Conservation (phyloP, 2,888 invertebrate genomes). For the Diarsia dahlii region DNA sequence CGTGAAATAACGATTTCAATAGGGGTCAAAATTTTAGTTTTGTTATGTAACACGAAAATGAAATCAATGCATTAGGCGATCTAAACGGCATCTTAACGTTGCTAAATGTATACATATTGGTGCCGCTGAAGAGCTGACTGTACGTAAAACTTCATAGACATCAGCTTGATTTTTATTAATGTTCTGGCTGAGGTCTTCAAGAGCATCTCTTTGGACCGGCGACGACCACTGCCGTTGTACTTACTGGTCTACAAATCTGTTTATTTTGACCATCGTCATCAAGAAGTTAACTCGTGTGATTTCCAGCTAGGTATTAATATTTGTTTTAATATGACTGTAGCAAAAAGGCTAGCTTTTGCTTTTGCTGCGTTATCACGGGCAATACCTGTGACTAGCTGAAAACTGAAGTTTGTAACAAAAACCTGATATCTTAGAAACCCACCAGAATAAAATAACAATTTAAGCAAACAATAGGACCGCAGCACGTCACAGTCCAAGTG, state of each 20-base stretch:
- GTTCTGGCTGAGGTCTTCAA: not conserved
- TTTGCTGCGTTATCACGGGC: not conserved
- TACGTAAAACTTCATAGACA: too few relatives aligned
- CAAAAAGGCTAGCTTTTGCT: not conserved
- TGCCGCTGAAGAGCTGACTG: too few relatives aligned
- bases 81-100: too few relatives aligned
- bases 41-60: too few relatives aligned
- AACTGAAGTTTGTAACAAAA: not conserved
- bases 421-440: not conserved
- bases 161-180: not conserved
- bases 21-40: too few relatives aligned
- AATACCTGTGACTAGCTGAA: not conserved
- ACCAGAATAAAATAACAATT: slow-evolving; percentile 40
- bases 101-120: too few relatives aligned
- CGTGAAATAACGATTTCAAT: too few relatives aligned
- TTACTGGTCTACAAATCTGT: not conserved
- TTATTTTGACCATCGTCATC: not conserved
- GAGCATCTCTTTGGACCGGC: not conserved
- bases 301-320: not conserved
- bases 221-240: not conserved
- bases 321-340: not conserved
- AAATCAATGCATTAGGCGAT: too few relatives aligned
- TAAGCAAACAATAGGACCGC: slow-evolving; percentile 59
- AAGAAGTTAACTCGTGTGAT: too few relatives aligned
- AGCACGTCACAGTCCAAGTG: slow-evolving; percentile 65